phyloP scores from a whole-genome alignment of 2,797 vertebrate species.

The Ctenopoma multispine region DNA sequence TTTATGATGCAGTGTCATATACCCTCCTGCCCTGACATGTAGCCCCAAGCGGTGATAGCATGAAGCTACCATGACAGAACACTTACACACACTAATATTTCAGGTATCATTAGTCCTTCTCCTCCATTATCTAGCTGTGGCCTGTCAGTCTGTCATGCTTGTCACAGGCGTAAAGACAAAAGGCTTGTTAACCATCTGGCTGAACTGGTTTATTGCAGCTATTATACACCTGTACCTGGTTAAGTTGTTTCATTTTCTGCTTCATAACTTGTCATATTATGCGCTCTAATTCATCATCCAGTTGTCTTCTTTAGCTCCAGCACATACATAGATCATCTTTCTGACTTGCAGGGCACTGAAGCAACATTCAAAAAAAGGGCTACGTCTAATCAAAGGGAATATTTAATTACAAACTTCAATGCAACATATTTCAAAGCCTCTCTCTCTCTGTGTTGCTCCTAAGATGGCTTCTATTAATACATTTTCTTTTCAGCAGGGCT shows the following conservation, averaged over 20 bases:
- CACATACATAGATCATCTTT: conserved; percentile 11
- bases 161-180: conserved; percentile 49
- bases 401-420: conserved; percentile 69
- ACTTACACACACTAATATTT: conserved; percentile 22
- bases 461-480: conserved; percentile 48
- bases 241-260: conserved; percentile 28
- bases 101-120: conserved; percentile 56
- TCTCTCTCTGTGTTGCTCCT: conserved; percentile 46
- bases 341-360: conserved; percentile 36
- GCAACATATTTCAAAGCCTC: conserved; percentile 62
- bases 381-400: conserved; percentile 70
- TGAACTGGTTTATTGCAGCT: conserved; percentile 57
- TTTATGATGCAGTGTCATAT: conserved; percentile 65
- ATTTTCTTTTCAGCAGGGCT: conserved; percentile 43
- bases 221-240: conserved; percentile 48
- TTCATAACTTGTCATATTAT: conserved; percentile 42
- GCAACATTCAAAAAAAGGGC: conserved; percentile 35
- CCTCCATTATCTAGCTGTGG: conserved; percentile 56
- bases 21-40: conserved; percentile 55
- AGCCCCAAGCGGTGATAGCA: conserved; percentile 50
- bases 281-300: conserved; percentile 27
- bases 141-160: conserved; percentile 55
- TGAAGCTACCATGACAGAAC: conserved; percentile 35
- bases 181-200: conserved; percentile 51
- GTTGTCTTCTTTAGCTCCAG: neutral